Evolutionary conservation across 2,113 vertebrate genomes (phyloP).

Genomic region (Bucco capensis): DNA sequence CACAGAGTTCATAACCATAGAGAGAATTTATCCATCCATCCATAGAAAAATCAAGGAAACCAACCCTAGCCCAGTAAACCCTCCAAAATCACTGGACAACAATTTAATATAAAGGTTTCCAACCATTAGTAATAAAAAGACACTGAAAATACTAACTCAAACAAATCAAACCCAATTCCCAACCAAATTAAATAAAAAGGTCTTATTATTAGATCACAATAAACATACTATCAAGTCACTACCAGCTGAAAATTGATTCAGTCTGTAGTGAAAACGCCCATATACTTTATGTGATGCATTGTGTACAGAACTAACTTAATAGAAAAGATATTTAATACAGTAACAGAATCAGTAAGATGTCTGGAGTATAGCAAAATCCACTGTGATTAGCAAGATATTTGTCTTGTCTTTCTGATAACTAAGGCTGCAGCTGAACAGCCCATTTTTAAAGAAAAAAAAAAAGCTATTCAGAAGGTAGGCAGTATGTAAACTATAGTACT

Average conservation of each 20-base stretch:
- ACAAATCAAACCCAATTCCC: neutral
- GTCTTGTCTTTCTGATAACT: neutral
- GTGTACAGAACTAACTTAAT: neutral
- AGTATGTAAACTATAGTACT: neutral
- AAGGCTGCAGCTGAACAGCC: neutral
- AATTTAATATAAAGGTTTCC: neutral
- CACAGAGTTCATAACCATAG: rapidly evolving
- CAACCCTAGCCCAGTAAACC: rapidly evolving
- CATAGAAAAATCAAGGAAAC: neutral
- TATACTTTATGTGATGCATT: neutral
- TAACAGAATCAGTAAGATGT: neutral
- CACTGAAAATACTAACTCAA: neutral
- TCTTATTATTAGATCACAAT: neutral
- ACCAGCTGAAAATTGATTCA: neutral
- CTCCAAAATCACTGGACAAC: neutral
- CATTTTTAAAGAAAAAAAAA: neutral
- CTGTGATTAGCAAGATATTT: neutral
- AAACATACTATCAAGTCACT: neutral
- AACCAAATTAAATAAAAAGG: neutral
- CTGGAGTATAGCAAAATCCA: neutral
- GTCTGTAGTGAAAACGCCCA: neutral
- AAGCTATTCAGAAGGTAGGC: neutral
- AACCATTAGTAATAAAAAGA: neutral
- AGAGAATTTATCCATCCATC: neutral
- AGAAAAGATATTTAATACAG: neutral